Evolutionary conservation across 2,113 vertebrate genomes (phyloP).

Genomic region (Vidua macroura): DNA sequence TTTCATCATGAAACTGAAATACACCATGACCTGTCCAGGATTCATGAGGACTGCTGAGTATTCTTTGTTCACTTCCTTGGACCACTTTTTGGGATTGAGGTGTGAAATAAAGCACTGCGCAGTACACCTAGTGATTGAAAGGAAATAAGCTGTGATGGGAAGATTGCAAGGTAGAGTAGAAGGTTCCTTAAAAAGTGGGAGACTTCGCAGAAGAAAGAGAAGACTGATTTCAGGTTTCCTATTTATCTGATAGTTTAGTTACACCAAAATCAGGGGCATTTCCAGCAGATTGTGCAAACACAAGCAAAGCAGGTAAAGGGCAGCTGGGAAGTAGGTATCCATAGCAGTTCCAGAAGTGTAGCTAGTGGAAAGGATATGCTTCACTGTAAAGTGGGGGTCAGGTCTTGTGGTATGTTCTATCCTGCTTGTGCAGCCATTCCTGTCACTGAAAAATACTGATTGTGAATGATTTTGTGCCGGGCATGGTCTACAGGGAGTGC

Average conservation of each 20-base stretch:
- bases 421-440: not conserved
- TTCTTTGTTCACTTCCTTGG: not conserved
- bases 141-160: not conserved
- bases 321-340: accelerated
- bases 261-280: not conserved
- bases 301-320: not conserved
- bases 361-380: not conserved
- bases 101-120: not conserved
- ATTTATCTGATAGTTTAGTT: not conserved
- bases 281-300: not conserved
- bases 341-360: not conserved
- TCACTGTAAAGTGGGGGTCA: not conserved
- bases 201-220: not conserved
- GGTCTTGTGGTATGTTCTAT: not conserved
- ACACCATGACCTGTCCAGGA: not conserved
- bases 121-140: not conserved
- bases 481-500: not conserved
- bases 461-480: not conserved
- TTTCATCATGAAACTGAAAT: not conserved
- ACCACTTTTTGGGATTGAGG: accelerated
- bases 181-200: not conserved
- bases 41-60: not conserved
- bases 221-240: not conserved
- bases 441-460: not conserved
- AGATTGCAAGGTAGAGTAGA: not conserved